A percentile compares a stretch with the other conserved stretches of the same genome.
phyloP scores from a whole-genome alignment of 23 tunicate genomes.

The Phallusia fumigata region DNA sequence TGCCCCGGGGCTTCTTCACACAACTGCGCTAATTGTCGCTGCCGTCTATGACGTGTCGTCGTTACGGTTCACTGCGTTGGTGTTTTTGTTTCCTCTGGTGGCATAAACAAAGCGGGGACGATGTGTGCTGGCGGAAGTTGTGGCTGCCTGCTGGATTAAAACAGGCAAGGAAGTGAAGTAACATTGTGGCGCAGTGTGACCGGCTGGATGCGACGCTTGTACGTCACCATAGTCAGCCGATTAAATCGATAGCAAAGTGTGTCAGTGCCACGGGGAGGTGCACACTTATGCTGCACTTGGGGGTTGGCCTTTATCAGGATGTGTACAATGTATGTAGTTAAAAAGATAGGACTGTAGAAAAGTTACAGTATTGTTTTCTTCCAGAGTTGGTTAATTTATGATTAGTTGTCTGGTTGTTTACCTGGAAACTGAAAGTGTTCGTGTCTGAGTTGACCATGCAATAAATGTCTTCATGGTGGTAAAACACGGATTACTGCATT shows the following conservation, averaged over 20 bases:
- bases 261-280: neutral
- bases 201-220: neutral
- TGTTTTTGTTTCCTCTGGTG: conserved; percentile 7
- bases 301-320: no score
- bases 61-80: neutral
- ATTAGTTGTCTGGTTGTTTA: neutral
- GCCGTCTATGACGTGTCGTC: conserved; percentile 3
- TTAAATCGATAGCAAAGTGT: neutral
- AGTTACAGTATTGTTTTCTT: no score
- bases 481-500: neutral
- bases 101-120: neutral
- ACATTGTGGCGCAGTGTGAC: neutral
- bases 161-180: no score
- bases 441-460: neutral
- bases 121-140: neutral
- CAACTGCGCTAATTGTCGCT: conserved; percentile 5
- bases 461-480: conserved; percentile 8
- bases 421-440: neutral
- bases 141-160: no score
- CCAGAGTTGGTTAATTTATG: no score
- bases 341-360: no score
- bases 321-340: no score
- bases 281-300: no score
- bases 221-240: neutral
- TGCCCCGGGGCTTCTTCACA: neutral